Base-by-base conservation (phyloP, 1,140 invertebrate species). In the Drosophila insularis region DNA sequence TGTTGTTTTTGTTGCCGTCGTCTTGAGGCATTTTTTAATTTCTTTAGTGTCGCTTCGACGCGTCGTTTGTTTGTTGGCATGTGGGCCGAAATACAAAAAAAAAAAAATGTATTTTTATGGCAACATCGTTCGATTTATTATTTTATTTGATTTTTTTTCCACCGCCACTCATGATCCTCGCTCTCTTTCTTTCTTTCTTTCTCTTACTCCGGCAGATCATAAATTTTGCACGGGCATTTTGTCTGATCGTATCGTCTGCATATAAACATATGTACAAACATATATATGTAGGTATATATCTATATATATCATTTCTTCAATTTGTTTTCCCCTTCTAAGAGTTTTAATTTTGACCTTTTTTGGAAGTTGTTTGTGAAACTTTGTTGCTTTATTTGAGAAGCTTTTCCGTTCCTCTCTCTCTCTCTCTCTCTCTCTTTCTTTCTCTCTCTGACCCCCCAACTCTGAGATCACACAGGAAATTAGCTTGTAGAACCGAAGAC, bases 21-120 rank as follows among this genome's bases (percentile, higher is more conserved):
- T 87, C 79, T 77, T 68, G 82, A 70, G 73, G 82, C 84, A 87
- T 79, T 82, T 89, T 82, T 89, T 72, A 80, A 87, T 89, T 78
- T 87, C 71, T 76, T 74, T 77, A 79, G 79, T 86, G 78, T 84
- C 77, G 80, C 43, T 71, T 66, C 65, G 59, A 43, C 58, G 63
- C 55, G 14, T 35, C 27, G 23, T 27, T 27, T 27, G 27, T 23
- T 21, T 55, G 63, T 31, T 64, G 61, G 71, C 82, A 87, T 87
- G 82, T 87, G 82, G 82, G 82, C 75, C 79, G 82, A 79, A 27
- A 27, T 27, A 5, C n/a, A 27, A 6, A 27, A 78, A 76, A 82
- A 35, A 35, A 78, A 76, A 82, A 86, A 86, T 87, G 82, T 87
- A 87, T 87, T 87, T 77, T 87, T 86, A 86, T 86, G 82, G 82